Evolutionary conservation across 2,888 invertebrate genomes (phyloP), one percentile per base, ranked within the genome.

Genomic region (Patella pellucida): DNA sequence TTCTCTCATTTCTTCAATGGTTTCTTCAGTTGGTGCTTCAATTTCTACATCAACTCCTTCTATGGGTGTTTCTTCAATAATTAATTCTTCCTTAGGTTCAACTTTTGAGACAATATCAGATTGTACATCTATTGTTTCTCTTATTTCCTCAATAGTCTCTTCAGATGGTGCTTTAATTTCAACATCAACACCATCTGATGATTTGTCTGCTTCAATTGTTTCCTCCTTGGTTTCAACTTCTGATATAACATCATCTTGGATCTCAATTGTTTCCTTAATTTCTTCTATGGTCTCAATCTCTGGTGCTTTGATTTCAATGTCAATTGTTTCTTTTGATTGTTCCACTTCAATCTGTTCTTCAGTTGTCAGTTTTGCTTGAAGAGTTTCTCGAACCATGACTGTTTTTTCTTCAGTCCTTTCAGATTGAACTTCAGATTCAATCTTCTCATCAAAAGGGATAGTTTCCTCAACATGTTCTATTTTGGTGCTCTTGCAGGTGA

Each of bases 311-410:
- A 70, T n/a, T 50, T 74, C 74, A 67, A 69, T 52, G 31, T 77
- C 76, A 31, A 50, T 51, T 62, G 76, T 77, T 14, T 79, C 73
- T n/a, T 78, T 78, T 12, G 78, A 69, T 41, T 74, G 69, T 23
- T 68, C 52, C 27, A 79, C 50, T 16, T 78, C 77, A 27, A 74
- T 56, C 52, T 81, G 72, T 71, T 82, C 82, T 71, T 78, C 78
- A 67, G 50, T 51, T 31, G 2, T 23, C 19, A 41, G n/a, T 71
- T 31, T 71, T 15, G 52, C 56, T 31, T 75, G 74, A 54, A 14
- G 15, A 70, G 68, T 67, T 71, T 75, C 70, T 62, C 27, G 15
- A 23, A 41, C 41, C 41, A 41, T 41, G 41, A 41, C 41, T 41
- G 41, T 41, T 41, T 41, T 41, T 41, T 41, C 41, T 41, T 41